A percentile compares a stretch with the other conserved stretches of the same genome.
phyloP scores from a whole-genome alignment of 2,888 invertebrate species.

The Mamestra brassicae region DNA sequence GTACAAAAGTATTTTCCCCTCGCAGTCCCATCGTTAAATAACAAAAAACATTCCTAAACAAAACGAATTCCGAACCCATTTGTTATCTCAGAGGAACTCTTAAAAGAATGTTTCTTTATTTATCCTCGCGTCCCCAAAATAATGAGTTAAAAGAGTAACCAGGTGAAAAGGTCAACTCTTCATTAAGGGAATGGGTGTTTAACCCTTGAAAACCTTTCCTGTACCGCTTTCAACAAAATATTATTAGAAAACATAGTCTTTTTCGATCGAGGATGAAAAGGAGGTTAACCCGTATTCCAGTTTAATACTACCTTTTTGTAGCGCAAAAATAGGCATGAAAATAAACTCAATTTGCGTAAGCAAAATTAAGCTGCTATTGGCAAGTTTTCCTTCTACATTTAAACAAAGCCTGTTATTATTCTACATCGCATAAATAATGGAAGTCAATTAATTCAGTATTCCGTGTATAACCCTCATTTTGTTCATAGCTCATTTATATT shows the following conservation, averaged over 20 bases:
- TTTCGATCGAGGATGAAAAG: conserved; percentile 6
- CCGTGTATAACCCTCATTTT: conserved; percentile 31
- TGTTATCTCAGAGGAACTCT: conserved; percentile 26
- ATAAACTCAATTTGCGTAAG: background rate
- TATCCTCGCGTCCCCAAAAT: conserved; percentile 33
- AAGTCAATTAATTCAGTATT: conserved; percentile 30
- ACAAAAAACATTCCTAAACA: conserved; percentile 43
- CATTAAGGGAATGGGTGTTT: conserved; percentile 34
- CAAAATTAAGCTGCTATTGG: background rate
- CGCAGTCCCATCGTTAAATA: conserved; percentile 1
- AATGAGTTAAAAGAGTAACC: conserved; percentile 55
- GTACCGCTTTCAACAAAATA: conserved; percentile 25
- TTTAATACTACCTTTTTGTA: background rate
- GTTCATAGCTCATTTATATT: conserved; percentile 38
- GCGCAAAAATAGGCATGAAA: background rate
- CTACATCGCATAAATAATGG: conserved; percentile 11
- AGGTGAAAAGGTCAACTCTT: conserved; percentile 53
- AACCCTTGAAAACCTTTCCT: conserved; percentile 20
- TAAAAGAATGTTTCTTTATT: conserved; percentile 44
- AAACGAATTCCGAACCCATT: conserved; percentile 49
- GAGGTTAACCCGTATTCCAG: background rate
- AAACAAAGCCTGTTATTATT: conserved; percentile 10
- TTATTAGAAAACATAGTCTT: conserved; percentile 13
- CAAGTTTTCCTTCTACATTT: background rate
- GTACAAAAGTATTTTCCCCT: conserved; percentile 16